Conservation (phyloP, 2,113 vertebrate genomes). For the Microtus ochrogaster region DNA sequence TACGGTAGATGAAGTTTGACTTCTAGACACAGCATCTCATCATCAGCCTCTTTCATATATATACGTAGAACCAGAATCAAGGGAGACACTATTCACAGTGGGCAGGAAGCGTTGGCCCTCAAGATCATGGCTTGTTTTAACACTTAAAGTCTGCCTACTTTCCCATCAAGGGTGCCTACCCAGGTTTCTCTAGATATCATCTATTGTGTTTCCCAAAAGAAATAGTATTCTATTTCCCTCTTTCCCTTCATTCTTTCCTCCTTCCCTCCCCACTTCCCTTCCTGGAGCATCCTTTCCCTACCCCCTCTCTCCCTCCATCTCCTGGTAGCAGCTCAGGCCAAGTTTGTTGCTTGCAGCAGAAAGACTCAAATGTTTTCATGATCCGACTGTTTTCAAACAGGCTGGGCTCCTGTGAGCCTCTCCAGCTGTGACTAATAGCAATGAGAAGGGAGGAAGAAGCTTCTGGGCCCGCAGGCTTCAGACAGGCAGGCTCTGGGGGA, state of each 20-base stretch:
- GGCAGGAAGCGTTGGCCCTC: not conserved
- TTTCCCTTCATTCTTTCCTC: too few relatives aligned
- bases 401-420: conserved; percentile 83
- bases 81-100: too few relatives aligned
- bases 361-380: conserved; percentile 68
- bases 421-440: conserved; percentile 91
- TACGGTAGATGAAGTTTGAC: too few relatives aligned
- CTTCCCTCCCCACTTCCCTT: not conserved
- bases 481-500: conserved; percentile 96
- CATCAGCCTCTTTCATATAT: not conserved
- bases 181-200: not conserved
- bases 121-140: not conserved
- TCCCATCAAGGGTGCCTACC: not conserved
- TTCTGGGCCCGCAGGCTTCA: conserved; percentile 93
- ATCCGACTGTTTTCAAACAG: conserved; percentile 85
- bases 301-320: not conserved
- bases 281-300: not conserved
- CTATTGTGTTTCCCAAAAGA: not conserved
- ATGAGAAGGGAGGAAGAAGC: conserved; percentile 86
- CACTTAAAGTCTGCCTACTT: not conserved
- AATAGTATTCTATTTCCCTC: not conserved
- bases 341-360: conserved; percentile 72
- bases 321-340: conserved; percentile 35
- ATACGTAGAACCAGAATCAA: not conserved
- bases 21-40: not conserved